phyloP scores from a whole-genome alignment of 2,113 vertebrate species.

The Aix galericulata region DNA sequence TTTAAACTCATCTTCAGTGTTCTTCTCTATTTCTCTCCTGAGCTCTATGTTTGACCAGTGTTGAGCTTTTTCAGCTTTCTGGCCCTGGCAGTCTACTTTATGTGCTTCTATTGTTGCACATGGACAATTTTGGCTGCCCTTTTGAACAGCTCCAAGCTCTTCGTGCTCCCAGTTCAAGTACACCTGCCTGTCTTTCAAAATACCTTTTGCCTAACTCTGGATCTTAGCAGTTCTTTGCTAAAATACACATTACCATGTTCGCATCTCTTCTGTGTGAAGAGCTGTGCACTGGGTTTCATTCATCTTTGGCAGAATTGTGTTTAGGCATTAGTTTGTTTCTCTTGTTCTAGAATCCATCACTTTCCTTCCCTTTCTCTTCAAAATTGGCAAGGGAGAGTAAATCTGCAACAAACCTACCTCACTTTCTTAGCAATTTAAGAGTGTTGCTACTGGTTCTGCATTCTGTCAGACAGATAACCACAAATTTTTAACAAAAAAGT shows the following conservation, averaged over 20 bases:
- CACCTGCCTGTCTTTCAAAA: background rate
- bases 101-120: background rate
- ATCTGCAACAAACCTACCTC: background rate
- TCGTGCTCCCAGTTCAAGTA: background rate
- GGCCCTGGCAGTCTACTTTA: background rate
- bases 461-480: background rate
- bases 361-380: background rate
- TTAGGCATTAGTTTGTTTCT: background rate
- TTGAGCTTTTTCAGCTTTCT: background rate
- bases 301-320: background rate
- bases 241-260: fast-evolving
- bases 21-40: background rate
- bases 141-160: background rate
- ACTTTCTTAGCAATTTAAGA: background rate
- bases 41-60: background rate
- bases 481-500: background rate
- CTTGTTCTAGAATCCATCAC: background rate
- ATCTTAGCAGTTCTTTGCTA: background rate
- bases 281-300: background rate
- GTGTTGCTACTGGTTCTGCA: background rate
- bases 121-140: background rate
- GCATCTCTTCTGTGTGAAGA: background rate
- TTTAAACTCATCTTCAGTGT: background rate
- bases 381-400: background rate
- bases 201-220: too few species aligned